These are phyloP conservation scores for Pardalotus punctatus DNA, from an alignment of 2,113 vertebrate species.

Conservation along the genomic window DNA sequence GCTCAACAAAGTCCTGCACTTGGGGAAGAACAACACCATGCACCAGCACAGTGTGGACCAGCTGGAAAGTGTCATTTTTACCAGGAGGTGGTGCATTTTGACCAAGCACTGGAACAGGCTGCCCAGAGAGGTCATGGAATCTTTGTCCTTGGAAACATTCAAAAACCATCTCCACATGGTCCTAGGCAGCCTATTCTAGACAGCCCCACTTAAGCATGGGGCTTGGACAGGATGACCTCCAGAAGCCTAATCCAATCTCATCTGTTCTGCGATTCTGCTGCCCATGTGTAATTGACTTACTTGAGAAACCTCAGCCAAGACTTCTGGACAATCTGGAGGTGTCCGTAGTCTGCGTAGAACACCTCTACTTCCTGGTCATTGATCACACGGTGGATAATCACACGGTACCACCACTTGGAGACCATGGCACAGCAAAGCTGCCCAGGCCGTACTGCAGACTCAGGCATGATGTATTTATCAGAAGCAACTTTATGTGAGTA, in stretches of 20 bases:
- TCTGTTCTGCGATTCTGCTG: accelerated
- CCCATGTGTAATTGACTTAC: slow-evolving; percentile 61
- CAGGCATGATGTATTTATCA: slow-evolving; percentile 81
- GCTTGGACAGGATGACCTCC: neutral
- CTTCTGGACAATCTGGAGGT: slow-evolving; percentile 71
- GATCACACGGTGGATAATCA: slow-evolving; percentile 82
- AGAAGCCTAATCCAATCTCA: neutral
- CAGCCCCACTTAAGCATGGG: neutral
- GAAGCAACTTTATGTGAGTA: slow-evolving; percentile 82
- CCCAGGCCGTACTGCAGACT: slow-evolving; percentile 78
- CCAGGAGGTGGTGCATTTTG: neutral
- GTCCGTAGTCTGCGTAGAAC: slow-evolving; percentile 89
- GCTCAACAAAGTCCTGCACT: neutral
- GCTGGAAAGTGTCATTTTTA: neutral
- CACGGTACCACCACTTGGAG: slow-evolving; percentile 88
- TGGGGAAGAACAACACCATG: neutral
- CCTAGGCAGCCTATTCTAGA: neutral
- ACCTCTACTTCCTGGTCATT: slow-evolving; percentile 81
- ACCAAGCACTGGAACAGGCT: neutral
- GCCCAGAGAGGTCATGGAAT: neutral
- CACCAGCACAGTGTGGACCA: neutral
- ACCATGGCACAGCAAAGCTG: slow-evolving; percentile 84
- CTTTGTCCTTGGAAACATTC: neutral
- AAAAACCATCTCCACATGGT: neutral
- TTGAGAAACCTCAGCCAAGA: slow-evolving; percentile 88